Conservation (phyloP, 2,797 vertebrate genomes). For the Aulostomus chinensis region DNA sequence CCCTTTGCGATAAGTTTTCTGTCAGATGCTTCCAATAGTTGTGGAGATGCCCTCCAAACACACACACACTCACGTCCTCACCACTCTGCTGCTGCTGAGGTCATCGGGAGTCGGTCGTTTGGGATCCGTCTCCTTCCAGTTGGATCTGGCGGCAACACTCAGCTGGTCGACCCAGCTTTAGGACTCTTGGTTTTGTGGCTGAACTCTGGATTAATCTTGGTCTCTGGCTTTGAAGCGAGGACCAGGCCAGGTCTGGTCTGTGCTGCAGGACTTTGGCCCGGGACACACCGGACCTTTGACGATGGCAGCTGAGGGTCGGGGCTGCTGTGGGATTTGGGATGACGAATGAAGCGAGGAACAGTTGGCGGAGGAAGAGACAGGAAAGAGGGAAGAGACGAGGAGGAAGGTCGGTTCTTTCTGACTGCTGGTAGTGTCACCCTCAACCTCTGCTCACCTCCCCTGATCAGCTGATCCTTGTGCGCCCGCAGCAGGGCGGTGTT, state of each 20-base stretch:
- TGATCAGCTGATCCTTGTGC: constrained; percentile 35
- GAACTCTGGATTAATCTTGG: no score
- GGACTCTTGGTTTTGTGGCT: no score
- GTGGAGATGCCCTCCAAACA: no score
- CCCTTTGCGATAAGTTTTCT: no score
- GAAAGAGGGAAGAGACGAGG: not conserved
- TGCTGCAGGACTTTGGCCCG: not conserved
- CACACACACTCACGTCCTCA: no score
- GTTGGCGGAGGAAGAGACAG: not conserved
- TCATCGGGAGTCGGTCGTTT: no score
- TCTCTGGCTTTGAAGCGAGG: not conserved
- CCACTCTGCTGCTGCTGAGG: no score
- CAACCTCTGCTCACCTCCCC: not conserved
- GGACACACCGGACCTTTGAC: not conserved
- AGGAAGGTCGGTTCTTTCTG: not conserved
- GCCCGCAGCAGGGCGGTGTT: constrained; percentile 51
- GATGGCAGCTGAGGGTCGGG: not conserved
- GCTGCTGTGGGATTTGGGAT: not conserved
- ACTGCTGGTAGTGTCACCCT: constrained; percentile 13
- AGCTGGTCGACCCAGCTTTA: no score
- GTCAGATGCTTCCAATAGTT: no score
- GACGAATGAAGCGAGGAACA: constrained; percentile 17
- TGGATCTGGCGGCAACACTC: no score
- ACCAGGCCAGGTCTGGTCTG: not conserved
- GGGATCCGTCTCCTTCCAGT: no score